Conservation (phyloP, 2,888 invertebrate species). For the Balanococcus diminutus region DNA sequence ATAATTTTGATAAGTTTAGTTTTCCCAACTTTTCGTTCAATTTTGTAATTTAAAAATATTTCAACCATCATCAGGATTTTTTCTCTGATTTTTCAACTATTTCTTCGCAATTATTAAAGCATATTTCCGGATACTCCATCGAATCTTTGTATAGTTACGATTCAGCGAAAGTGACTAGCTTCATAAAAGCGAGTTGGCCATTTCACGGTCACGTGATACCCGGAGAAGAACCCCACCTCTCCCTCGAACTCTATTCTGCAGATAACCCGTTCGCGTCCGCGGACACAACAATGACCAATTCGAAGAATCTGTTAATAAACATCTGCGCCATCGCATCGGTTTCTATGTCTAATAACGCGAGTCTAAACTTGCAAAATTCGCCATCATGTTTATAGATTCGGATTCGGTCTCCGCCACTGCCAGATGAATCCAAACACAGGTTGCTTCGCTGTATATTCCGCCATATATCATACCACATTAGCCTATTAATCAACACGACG, state of each 20-base stretch:
- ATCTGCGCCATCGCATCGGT: not conserved
- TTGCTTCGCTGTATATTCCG: not conserved
- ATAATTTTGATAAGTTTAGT: too few relatives aligned
- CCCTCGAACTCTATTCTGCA: too few relatives aligned
- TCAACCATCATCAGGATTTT: too few relatives aligned
- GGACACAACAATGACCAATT: not conserved
- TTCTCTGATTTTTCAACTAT: too few relatives aligned
- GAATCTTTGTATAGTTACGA: not conserved
- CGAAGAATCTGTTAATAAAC: not conserved
- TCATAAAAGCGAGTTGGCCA: not conserved
- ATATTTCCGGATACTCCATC: too few relatives aligned
- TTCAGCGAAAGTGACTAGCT: not conserved
- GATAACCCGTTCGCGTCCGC: constrained; percentile 2
- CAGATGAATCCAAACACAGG: not conserved
- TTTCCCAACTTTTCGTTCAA: too few relatives aligned
- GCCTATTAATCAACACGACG: constrained; percentile 54
- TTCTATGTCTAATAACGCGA: not conserved
- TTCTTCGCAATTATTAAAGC: too few relatives aligned
- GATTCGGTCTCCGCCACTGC: too few relatives aligned
- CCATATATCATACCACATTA: constrained; percentile 47
- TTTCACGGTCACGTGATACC: not conserved
- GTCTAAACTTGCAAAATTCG: not conserved
- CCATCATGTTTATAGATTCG: not conserved
- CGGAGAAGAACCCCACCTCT: too few relatives aligned
- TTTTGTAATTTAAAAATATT: too few relatives aligned